These are phyloP conservation scores for Nyctereutes procyonoides DNA, from an alignment of 2,113 vertebrate species.

Conservation along the genomic window DNA sequence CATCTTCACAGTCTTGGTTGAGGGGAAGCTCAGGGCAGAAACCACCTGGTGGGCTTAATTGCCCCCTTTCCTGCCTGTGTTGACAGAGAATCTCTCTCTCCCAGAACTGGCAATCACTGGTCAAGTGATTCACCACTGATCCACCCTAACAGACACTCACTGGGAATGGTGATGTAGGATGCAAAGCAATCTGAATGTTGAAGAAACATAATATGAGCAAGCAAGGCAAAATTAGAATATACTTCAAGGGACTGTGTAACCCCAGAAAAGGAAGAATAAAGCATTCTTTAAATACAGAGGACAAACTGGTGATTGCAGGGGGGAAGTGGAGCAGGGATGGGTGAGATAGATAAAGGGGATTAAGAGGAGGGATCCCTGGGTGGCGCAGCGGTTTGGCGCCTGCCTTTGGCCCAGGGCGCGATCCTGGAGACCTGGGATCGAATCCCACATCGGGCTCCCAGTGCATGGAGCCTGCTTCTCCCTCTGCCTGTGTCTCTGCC, in stretches of 20 bases:
- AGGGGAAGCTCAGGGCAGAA: not conserved
- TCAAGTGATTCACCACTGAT: not conserved
- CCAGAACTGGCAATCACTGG: not conserved
- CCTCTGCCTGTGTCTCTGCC: too few species aligned
- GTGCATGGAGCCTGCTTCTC: too few species aligned
- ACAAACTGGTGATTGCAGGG: not conserved
- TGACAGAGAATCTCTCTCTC: not conserved
- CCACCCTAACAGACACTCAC: not conserved
- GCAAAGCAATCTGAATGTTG: not conserved
- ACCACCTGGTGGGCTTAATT: not conserved
- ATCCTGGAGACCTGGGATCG: too few species aligned
- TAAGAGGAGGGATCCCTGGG: not conserved
- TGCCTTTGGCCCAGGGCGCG: too few species aligned
- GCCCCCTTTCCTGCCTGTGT: not conserved
- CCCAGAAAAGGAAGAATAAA: accelerated
- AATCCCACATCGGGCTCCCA: too few species aligned
- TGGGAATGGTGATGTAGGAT: not conserved
- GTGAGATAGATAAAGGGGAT: not conserved
- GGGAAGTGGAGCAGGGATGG: not conserved
- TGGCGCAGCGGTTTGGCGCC: too few species aligned
- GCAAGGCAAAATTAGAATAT: not conserved
- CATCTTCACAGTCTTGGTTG: not conserved
- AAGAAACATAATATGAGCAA: not conserved
- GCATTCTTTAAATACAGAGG: not conserved
- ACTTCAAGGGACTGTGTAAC: not conserved